These are phyloP conservation scores for Andrena bucephala DNA, from an alignment of 2,888 invertebrate species.

Conservation along the genomic window DNA sequence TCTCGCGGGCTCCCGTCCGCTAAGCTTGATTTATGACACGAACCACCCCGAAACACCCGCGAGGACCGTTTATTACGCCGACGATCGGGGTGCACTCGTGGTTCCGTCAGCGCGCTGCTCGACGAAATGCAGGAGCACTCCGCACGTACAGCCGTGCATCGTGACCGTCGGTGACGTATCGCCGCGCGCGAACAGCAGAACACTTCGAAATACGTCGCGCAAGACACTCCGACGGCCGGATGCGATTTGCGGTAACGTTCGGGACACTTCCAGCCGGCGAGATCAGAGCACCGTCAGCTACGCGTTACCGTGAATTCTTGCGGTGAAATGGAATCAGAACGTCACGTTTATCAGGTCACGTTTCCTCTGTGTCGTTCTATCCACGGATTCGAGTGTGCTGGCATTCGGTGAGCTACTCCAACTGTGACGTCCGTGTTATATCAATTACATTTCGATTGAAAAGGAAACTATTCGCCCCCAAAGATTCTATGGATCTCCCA, in stretches of 20 bases:
- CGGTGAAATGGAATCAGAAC: slow-evolving; percentile 31
- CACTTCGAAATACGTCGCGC: slow-evolving; percentile 23
- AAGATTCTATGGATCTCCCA: too few species aligned
- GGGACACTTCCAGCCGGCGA: slow-evolving; percentile 37
- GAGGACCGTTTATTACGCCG: slow-evolving; percentile 9
- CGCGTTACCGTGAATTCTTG: slow-evolving; percentile 31
- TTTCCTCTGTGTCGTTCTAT: slow-evolving; percentile 20
- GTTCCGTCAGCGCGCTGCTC: background rate
- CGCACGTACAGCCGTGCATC: background rate
- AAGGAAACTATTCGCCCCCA: too few species aligned
- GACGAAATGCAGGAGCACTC: background rate
- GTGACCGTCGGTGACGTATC: background rate
- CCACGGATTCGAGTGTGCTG: slow-evolving; percentile 3
- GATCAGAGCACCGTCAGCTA: slow-evolving; percentile 53
- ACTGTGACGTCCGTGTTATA: background rate
- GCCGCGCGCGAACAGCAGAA: background rate
- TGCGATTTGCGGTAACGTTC: slow-evolving; percentile 57
- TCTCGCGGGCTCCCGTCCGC: slow-evolving; percentile 17
- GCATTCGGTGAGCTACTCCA: slow-evolving; percentile 15
- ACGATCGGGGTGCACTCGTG: background rate
- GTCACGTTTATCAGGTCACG: slow-evolving; percentile 11
- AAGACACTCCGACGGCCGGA: slow-evolving; percentile 36
- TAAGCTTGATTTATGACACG: slow-evolving; percentile 18
- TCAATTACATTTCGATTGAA: background rate
- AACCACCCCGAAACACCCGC: slow-evolving; percentile 2